Percentiles rank a stretch among this genome's conserved stretches.
phyloP scores from a whole-genome alignment of 2,888 invertebrate genomes.

The Ormyrus pomaceus region DNA sequence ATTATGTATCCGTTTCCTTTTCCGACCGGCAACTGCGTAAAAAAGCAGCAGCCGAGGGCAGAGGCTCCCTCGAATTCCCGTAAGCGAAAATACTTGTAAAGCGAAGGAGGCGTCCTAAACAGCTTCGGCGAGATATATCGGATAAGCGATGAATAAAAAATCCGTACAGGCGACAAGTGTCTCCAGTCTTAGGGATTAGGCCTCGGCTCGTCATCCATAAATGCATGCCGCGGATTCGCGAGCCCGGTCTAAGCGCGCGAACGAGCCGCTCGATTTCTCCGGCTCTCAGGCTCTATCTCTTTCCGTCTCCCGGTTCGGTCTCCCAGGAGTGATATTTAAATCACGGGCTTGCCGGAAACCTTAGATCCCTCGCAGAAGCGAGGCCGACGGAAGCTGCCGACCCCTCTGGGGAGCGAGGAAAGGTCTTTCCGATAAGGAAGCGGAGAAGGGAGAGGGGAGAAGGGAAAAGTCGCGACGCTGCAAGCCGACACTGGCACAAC shows the following conservation, averaged over 20 bases:
- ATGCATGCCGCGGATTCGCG: conserved; percentile 49
- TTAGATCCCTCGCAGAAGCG: conserved; percentile 51
- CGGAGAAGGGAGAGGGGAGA: conserved; percentile 4
- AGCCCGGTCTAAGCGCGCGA: conserved; percentile 43
- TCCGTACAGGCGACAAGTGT: conserved; percentile 2
- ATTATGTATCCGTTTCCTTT: conserved; percentile 39
- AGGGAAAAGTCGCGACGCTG: conserved; percentile 28
- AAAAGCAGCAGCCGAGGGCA: background rate
- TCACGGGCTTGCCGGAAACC: conserved; percentile 58
- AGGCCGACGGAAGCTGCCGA: conserved; percentile 33
- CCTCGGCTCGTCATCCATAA: conserved; percentile 42
- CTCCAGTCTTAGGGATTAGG: conserved; percentile 14
- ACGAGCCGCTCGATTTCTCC: conserved; percentile 31
- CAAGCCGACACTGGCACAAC: conserved; percentile 53
- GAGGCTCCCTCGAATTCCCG: background rate
- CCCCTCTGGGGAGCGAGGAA: conserved; percentile 44
- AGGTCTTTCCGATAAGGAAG: conserved; percentile 53
- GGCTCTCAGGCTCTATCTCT: conserved; percentile 3
- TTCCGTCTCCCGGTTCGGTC: conserved; percentile 13
- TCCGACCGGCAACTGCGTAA: background rate
- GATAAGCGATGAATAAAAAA: conserved; percentile 14
- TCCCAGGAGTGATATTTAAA: conserved; percentile 62
- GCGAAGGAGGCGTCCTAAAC: background rate
- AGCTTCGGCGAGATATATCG: background rate
- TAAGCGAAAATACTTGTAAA: background rate